phyloP scores from a whole-genome alignment of 1,140 invertebrate species.

The Acromyrmex heyeri region DNA sequence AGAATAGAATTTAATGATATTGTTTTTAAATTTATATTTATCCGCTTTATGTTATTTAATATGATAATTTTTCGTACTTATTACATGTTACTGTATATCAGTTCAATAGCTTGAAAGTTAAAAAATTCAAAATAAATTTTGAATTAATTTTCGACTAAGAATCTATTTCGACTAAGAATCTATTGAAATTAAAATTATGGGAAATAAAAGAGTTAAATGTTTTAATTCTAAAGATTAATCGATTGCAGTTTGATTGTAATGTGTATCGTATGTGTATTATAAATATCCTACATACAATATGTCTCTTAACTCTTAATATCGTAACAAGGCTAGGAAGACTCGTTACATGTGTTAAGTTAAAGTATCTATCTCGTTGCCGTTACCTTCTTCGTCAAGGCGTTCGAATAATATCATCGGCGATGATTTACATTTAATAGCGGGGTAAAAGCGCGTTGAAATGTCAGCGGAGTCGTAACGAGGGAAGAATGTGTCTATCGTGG shows the following conservation, averaged over 20 bases:
- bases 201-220: background rate
- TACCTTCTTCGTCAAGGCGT: background rate
- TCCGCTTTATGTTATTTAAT: background rate
- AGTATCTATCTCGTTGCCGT: background rate
- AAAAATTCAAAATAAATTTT: slow-evolving; percentile 1
- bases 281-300: background rate
- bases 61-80: background rate
- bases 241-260: background rate
- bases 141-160: background rate
- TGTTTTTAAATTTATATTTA: background rate
- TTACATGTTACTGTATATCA: background rate
- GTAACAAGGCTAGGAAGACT: background rate
- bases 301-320: background rate
- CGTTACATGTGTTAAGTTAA: slow-evolving; percentile 2
- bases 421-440: slow-evolving; percentile 65
- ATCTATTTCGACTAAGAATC: background rate
- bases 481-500: slow-evolving; percentile 79
- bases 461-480: slow-evolving; percentile 72
- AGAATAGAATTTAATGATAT: background rate
- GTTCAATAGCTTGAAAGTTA: background rate
- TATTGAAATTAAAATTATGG: background rate
- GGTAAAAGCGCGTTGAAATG: slow-evolving; percentile 67
- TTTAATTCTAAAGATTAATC: background rate
- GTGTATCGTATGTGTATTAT: background rate
- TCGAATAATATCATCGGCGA: slow-evolving; percentile 50